A percentile compares a stretch with the other conserved stretches of the same genome.
Evolutionary conservation across 64 coral and sea anemone genomes (phyloP).

Genomic region (Montipora sp.): DNA sequence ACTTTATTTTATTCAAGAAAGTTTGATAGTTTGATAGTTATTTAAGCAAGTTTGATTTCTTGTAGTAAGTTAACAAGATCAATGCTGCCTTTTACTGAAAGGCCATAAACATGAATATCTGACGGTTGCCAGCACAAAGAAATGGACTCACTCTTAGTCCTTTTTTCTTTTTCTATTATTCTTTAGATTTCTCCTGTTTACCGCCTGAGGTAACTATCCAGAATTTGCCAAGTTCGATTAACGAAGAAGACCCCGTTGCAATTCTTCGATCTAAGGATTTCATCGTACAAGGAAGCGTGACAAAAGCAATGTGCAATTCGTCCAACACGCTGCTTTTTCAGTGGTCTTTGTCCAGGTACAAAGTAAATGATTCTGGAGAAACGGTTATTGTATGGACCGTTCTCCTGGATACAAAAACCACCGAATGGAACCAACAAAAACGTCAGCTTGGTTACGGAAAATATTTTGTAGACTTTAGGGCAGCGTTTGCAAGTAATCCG

Average conservation of each 20-base stretch:
- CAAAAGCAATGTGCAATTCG: background rate
- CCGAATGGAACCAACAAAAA: slow-evolving; percentile 60
- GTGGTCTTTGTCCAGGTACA: slow-evolving; percentile 30
- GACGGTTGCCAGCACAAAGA: too few species aligned
- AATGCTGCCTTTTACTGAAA: too few species aligned
- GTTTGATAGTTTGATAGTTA: too few species aligned
- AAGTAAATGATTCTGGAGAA: background rate
- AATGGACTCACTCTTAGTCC: too few species aligned
- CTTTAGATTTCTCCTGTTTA: slow-evolving; percentile 6
- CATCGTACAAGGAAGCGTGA: slow-evolving; percentile 39
- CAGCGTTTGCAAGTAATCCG: slow-evolving; percentile 27
- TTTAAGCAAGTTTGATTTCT: too few species aligned
- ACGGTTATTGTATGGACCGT: background rate
- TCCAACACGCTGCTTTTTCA: background rate
- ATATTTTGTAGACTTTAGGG: slow-evolving; percentile 63
- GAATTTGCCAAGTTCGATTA: background rate
- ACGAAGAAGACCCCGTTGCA: background rate
- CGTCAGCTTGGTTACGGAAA: slow-evolving; percentile 11
- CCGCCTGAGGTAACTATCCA: slow-evolving; percentile 15
- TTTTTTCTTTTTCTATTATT: background rate
- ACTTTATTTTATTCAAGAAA: too few species aligned
- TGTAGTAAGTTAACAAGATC: too few species aligned
- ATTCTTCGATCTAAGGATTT: slow-evolving; percentile 29
- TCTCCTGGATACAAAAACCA: background rate
- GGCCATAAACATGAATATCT: too few species aligned